Base-by-base conservation (phyloP, 1,140 invertebrate species). In the Neuroterus valhalla region DNA sequence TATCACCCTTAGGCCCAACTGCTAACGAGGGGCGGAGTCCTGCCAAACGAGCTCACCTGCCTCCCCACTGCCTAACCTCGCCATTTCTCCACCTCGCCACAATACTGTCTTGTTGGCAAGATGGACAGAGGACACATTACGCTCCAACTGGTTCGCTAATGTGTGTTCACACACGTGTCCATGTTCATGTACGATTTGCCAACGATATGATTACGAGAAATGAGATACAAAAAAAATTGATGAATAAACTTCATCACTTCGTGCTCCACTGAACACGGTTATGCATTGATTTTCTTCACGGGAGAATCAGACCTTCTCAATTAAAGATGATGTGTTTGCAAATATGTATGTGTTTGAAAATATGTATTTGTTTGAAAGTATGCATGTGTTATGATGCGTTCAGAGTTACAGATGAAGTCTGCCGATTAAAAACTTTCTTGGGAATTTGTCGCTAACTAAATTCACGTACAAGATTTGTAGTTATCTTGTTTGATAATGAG, bases 1-100 rank as follows among this genome's bases (percentile, higher is more conserved):
- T 88, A 89, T 88, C 85, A 89, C 86, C 88, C 87, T 86, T 85
- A 85, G 85, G 80, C 83, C 81, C 83, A 83, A 82, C 80, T 82
- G 82, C 86, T 87, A 87, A 88, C 87, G 81, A 89, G 87, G 86
- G 88, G 88, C 87, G 88, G 88, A 89, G 88, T 86, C 84, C 79
- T 72, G 75, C 72, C 75, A 78, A 78, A 73, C 82, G 76, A 74
- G 75, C 86, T 84, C 87, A 87, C 86, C 87, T 86, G 87, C 84
- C 84, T 79, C 74, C 79, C 76, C 81, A 83, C 85, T 86, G 80
- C 80, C 82, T 80, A 75, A 75, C 78, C 78, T 77, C 79, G 79
- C n/a, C n/a, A n/a, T n/a, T n/a, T n/a, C n/a, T n/a, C n/a, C n/a
- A n/a, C n/a, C n/a, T n/a, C n/a, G n/a, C n/a, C n/a, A n/a, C n/a